Base-by-base conservation (phyloP, 2,888 invertebrate species). In the Allophyes oxyacanthae region DNA sequence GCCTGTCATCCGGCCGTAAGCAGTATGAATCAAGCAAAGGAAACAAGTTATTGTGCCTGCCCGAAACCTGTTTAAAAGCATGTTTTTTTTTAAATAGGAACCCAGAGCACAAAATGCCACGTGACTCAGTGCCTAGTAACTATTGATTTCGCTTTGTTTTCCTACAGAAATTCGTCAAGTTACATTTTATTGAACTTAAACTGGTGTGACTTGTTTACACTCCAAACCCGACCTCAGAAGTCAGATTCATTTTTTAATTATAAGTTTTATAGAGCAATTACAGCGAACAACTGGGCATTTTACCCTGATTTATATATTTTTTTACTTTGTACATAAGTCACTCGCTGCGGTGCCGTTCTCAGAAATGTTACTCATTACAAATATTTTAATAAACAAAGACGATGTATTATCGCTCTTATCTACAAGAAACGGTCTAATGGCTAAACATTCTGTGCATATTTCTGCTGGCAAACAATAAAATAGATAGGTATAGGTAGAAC, bases 1-100 rank as follows among this genome's bases (percentile, higher is more conserved):
- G 66, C 58, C 58, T 7, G 48, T 30, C 58, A 65, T 44, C 48
- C 46, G 64, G 71, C n/a, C 70, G 8, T 20, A 20, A 32, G 26
- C 11, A 7, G 43, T 28, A 52, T 58, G 72, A 66, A 52, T 66
- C 66, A 66, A 65, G 72, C 72, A 52, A 57, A 57, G 63, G 72
- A 60, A 72, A 72, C 72, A 40, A 64, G 72, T 72, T 72, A 72
- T 75, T 60, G 41, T 50, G 75, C 72, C 62, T 71, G 36, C 13
- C 15, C 42, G 6, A 57, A 43, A 71, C 72, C 68, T 11, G 72
- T 72, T 71, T 38, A 30, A 32, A 25, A 50, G 4, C 14, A 30
- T 9, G 30, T 26, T 25, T 9, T 30, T 53, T 36, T 37, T 49
- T 7, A n/a, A 53, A 69, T 41, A 20, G n/a, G 10, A 41, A 41